Percentiles rank a stretch among this genome's conserved stretches.
These are phyloP conservation scores for Tricholaema leucomelas DNA, from an alignment of 2,113 vertebrate genomes.

Conservation along the genomic window DNA sequence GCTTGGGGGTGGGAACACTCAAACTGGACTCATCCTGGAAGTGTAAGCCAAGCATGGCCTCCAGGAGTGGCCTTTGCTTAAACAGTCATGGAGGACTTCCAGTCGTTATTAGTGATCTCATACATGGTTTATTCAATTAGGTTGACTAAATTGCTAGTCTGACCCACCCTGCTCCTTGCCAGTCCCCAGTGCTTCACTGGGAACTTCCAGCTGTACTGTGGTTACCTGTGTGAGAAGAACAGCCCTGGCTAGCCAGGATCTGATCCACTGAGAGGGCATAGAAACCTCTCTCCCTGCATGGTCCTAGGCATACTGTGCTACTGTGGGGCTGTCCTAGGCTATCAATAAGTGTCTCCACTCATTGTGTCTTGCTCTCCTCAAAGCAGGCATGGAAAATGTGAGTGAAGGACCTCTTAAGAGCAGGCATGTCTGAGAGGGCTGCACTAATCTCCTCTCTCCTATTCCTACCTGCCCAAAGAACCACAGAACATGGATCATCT, in stretches of 20 bases:
- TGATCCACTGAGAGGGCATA: not conserved
- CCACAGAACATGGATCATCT: not conserved
- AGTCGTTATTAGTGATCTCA: not conserved
- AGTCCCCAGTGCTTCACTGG: not conserved
- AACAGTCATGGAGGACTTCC: not conserved
- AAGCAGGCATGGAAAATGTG: not conserved
- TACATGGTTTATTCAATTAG: slow-evolving; percentile 18
- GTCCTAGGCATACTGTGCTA: not conserved
- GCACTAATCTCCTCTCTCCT: not conserved
- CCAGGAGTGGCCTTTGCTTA: not conserved
- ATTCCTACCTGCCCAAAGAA: not conserved
- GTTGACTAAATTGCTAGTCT: not conserved
- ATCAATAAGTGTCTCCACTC: not conserved
- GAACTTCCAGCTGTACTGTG: not conserved
- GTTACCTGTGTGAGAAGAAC: not conserved
- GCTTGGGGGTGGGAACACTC: rapidly evolving
- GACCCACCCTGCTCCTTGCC: not conserved
- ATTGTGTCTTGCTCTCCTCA: not conserved
- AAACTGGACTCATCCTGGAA: not conserved
- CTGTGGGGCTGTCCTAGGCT: not conserved
- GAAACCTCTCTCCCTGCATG: not conserved
- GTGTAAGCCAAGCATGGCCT: not conserved
- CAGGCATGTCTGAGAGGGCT: not conserved
- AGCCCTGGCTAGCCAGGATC: not conserved
- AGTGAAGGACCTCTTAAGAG: not conserved